Evolutionary conservation across 2,888 invertebrate species (phyloP).

Genomic region (Erpobdella octoculata): DNA sequence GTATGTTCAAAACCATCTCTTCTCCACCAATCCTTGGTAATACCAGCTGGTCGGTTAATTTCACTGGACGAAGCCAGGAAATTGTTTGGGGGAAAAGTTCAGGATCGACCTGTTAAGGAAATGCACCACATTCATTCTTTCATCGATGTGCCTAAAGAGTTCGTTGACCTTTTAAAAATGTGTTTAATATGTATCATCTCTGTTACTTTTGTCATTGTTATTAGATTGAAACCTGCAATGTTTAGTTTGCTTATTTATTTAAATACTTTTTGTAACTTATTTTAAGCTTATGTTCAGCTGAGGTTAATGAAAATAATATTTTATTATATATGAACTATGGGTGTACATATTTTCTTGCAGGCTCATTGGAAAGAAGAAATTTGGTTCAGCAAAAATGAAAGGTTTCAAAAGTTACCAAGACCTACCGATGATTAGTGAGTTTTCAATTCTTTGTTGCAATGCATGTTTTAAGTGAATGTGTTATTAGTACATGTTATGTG

Average conservation of each 20-base stretch:
- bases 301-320: too few relatives aligned
- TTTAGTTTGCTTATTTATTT: too few relatives aligned
- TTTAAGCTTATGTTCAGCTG: too few relatives aligned
- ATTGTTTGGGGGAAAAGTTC: slow-evolving; percentile 5
- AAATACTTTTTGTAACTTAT: too few relatives aligned
- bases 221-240: too few relatives aligned
- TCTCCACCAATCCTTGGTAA: too few relatives aligned
- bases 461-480: too few relatives aligned
- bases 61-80: slow-evolving; percentile 16
- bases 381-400: background rate
- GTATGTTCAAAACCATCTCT: too few relatives aligned
- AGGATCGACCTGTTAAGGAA: background rate
- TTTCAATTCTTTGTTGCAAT: background rate
- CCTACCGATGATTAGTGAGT: background rate
- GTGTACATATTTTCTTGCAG: background rate
- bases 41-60: background rate
- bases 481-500: too few relatives aligned
- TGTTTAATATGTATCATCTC: too few relatives aligned
- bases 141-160: slow-evolving; percentile 17
- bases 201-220: too few relatives aligned
- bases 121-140: background rate
- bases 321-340: too few relatives aligned
- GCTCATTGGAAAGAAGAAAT: background rate
- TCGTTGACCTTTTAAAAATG: background rate
- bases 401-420: slow-evolving; percentile 19